These are phyloP conservation scores for Phalacrocorax brasilianus DNA, from an alignment of 2,113 vertebrate species.

Conservation along the genomic window DNA sequence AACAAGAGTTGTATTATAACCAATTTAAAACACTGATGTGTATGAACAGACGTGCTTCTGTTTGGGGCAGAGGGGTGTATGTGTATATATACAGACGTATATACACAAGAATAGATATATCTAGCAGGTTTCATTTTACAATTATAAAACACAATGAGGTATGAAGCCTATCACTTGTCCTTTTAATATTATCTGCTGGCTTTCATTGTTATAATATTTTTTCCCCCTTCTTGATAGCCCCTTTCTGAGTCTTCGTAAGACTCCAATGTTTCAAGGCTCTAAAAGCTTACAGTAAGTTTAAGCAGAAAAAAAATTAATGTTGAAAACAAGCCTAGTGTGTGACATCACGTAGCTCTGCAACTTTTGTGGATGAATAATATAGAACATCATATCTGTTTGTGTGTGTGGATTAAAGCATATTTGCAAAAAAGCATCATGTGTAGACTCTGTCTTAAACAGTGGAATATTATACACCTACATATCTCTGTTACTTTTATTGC, in stretches of 20 bases:
- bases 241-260: not conserved
- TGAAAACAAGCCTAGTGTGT: not conserved
- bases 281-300: not conserved
- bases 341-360: not conserved
- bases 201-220: not conserved
- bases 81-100: not conserved
- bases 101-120: not conserved
- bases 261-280: not conserved
- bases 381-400: not conserved
- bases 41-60: not conserved
- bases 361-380: not conserved
- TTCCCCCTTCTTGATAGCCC: not conserved
- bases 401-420: not conserved
- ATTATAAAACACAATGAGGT: not conserved
- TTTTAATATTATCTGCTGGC: not conserved
- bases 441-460: not conserved
- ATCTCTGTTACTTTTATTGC: not conserved
- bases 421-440: not conserved
- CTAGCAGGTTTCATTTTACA: not conserved
- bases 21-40: not conserved
- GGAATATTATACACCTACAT: not conserved
- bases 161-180: not conserved
- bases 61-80: not conserved
- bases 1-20: not conserved
- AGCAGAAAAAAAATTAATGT: not conserved